Conservation (phyloP, 1,140 invertebrate genomes). For the Manduca sexta region DNA sequence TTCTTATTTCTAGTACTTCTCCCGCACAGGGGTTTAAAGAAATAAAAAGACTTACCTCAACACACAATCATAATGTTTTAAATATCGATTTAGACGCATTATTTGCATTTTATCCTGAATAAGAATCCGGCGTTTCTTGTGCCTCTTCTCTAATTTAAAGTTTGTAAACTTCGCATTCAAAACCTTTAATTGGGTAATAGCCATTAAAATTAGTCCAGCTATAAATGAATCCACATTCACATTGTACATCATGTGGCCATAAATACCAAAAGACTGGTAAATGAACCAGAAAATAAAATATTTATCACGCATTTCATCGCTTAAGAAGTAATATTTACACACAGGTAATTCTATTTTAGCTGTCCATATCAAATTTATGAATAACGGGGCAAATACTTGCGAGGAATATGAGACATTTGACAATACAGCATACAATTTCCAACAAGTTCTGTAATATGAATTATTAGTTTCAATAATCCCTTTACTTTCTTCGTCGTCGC, state of each 20-base stretch:
- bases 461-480: slow-evolving; percentile 25
- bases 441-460: slow-evolving; percentile 28
- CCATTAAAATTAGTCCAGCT: slow-evolving; percentile 36
- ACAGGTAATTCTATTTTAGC: slow-evolving; percentile 36
- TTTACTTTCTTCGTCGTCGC: slow-evolving; percentile 24
- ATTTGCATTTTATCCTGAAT: slow-evolving; percentile 12
- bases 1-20: too few species aligned
- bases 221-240: slow-evolving; percentile 46
- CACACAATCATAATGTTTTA: slow-evolving; percentile 39
- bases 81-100: slow-evolving; percentile 20
- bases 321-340: slow-evolving; percentile 53
- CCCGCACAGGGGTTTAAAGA: too few species aligned
- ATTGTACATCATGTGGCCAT: slow-evolving; percentile 50
- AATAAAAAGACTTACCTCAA: slow-evolving; percentile 28
- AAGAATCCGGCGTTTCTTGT: slow-evolving; percentile 4
- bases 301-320: slow-evolving; percentile 18
- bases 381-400: slow-evolving; percentile 28
- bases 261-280: slow-evolving; percentile 46
- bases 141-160: slow-evolving; percentile 17
- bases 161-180: slow-evolving; percentile 29
- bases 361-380: slow-evolving; percentile 29
- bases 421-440: slow-evolving; percentile 25
- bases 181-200: slow-evolving; percentile 36
- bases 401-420: slow-evolving; percentile 34
- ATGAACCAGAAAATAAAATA: slow-evolving; percentile 40